Base-by-base conservation (phyloP, 2,888 invertebrate species). In the Scaptomyza parva region DNA sequence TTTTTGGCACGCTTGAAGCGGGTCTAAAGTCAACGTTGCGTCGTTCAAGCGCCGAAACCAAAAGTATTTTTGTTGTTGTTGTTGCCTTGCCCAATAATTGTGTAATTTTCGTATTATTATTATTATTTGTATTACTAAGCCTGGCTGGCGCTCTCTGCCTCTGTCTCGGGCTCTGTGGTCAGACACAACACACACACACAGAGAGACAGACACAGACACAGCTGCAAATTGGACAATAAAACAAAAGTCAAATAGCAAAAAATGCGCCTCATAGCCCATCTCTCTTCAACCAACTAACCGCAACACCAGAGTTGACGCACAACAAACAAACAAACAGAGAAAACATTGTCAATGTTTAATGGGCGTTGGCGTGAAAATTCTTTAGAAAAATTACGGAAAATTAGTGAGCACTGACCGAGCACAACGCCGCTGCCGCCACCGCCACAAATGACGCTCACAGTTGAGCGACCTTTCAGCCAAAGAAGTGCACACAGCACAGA, bases 321-420 rank as follows among this genome's bases (percentile, higher is more conserved):
- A 62, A n/a, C 62, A 60, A n/a, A 45, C 39, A 20, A 35, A 35
- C 11, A 50, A 37, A 37, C 7, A 35, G 4, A 12, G 59, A 17
- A 37, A 39, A 47, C 50, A 50, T 69, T 59, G 63, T 78, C 61
- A 57, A 53, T 70, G 60, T 33, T 61, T 58, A 54, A 58, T 76
- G 86, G 88, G 86, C 83, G 88, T 83, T 86, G 88, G 86, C 88
- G 82, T 83, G 88, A 88, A 88, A 83, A 88, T 83, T 88, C 86
- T 82, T 69, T 74, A 44, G 70, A 67, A 68, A 70, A 70, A 64
- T 69, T 41, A 61, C 12, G 71, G 61, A 64, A 77, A 81, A 84
- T 80, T 80, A 76, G 81, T 80, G 52, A 59, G 44, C 63, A 59
- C 40, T 58, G 73, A 76, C 57, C 59, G 66, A 45, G n/a, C 66